Conservation (phyloP, 1,140 invertebrate species). For the Zaprionus inermis region DNA sequence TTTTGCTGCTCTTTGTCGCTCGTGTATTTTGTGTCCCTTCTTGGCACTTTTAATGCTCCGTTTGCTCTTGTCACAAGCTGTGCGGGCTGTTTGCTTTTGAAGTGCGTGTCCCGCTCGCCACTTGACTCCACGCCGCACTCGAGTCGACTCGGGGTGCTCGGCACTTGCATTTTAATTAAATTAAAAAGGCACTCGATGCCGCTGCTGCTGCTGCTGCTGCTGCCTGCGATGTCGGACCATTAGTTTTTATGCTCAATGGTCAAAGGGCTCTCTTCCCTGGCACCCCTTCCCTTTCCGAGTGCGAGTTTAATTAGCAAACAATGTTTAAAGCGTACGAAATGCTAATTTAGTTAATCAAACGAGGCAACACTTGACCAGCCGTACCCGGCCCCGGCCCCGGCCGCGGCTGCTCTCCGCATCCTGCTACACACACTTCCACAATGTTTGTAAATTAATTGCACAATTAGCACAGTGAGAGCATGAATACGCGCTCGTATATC, state of each 20-base stretch:
- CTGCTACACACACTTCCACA: not conserved
- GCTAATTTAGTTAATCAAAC: constrained; percentile 44
- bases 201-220: not conserved
- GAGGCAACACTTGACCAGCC: not conserved
- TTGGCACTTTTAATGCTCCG: constrained; percentile 47
- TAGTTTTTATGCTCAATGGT: constrained; percentile 51
- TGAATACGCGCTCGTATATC: constrained; percentile 13
- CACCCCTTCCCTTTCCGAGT: not conserved
- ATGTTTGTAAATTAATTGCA: constrained; percentile 42
- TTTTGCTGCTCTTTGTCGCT: not conserved
- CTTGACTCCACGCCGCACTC: constrained; percentile 1
- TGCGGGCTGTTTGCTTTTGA: constrained; percentile 24
- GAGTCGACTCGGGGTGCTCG: constrained; percentile 1
- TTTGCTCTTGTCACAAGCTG: constrained; percentile 56
- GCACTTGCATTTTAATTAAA: constrained; percentile 50
- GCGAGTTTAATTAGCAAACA: constrained; percentile 40
- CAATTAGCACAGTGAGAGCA: constrained; percentile 38
- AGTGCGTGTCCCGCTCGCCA: constrained; percentile 12
- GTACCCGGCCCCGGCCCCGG: no score
- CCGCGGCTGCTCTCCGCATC: no score
- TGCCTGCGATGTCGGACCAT: constrained; percentile 49
- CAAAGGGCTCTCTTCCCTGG: constrained; percentile 19
- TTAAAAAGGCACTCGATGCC: constrained; percentile 36
- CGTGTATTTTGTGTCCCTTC: constrained; percentile 12
- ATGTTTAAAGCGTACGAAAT: constrained; percentile 33